phyloP scores from a whole-genome alignment of 2,888 invertebrate genomes.

The Eubasilissa splendida region DNA sequence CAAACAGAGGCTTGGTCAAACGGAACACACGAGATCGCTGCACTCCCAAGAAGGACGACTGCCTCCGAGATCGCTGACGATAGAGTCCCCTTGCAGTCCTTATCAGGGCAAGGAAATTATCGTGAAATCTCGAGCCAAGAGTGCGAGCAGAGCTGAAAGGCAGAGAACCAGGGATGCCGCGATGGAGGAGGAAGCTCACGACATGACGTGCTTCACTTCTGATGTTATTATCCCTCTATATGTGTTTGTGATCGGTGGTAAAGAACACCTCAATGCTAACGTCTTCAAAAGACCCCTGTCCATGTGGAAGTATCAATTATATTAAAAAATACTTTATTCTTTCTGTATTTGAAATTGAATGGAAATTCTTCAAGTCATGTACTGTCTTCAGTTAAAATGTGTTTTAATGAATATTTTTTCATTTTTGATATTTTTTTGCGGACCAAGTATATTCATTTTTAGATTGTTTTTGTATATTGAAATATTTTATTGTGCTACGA shows the following conservation, averaged over 20 bases:
- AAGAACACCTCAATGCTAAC: slow-evolving; percentile 84
- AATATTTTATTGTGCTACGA: background rate
- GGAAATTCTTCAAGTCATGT: too few relatives aligned
- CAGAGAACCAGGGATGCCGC: slow-evolving; percentile 60
- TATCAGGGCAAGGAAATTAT: slow-evolving; percentile 56
- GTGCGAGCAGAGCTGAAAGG: slow-evolving; percentile 73
- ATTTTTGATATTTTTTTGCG: background rate
- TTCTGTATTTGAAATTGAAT: background rate
- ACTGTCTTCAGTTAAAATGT: background rate
- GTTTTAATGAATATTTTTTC: background rate
- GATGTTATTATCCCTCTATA: slow-evolving; percentile 73
- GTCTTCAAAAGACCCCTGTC: slow-evolving; percentile 84
- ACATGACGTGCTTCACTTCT: slow-evolving; percentile 61
- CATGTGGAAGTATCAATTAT: slow-evolving; percentile 83
- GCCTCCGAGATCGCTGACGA: slow-evolving; percentile 69
- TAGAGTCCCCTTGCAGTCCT: slow-evolving; percentile 65
- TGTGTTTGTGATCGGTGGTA: slow-evolving; percentile 84
- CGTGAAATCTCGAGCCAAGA: slow-evolving; percentile 69
- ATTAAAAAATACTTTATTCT: slow-evolving; percentile 58
- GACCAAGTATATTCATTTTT: background rate
- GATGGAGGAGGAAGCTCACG: slow-evolving; percentile 59
- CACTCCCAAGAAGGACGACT: slow-evolving; percentile 63
- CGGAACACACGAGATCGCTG: slow-evolving; percentile 63
- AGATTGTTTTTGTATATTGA: background rate
- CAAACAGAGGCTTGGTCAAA: slow-evolving; percentile 59